Base-by-base conservation (phyloP, 2,888 invertebrate genomes). In the Drosophila falleni region DNA sequence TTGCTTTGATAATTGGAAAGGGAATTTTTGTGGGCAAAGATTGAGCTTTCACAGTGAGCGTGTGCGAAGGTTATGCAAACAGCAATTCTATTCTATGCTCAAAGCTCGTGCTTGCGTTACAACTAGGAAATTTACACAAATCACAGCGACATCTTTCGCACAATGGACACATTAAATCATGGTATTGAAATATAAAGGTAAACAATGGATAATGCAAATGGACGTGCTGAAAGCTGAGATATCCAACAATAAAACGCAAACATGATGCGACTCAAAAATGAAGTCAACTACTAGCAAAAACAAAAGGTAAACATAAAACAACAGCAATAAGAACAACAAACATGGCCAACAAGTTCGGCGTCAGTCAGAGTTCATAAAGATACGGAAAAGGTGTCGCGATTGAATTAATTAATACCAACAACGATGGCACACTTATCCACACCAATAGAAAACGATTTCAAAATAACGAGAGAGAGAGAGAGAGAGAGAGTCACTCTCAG, bases 71-170 rank as follows among this genome's bases (percentile, higher is more conserved):
- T 78, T 83, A 73, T 62, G 58, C 75, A 81, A 81, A 84, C 54
- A 64, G 37, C 61, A 65, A 58, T 65, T 53, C 78, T 70, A 84
- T 83, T 70, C 80, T 71, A 62, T 64, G 59, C 55, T 35, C 19
- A 44, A 41, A 31, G 26, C 46, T 42, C 23, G 49, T 37, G 39
- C 37, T 41, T 8, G 41, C 16, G 29, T 64, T 77, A 77, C 77
- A 78, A 70, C 53, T 67, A 87, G 85, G 87, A 82, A 82, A 82
- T 70, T 84, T 75, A 87, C 81, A 87, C 81, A 81, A 80, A 77
- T 74, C 82, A 60, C 68, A 64, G 46, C 42, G 51, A 59, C 59
- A 62, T 31, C 56, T 59, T 29, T 58, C 42, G 46, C 47, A 66
- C 72, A 80, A 69, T 68, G 59, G 59, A 58, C 67, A 74, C 74